Percentiles rank a stretch among this genome's conserved stretches.
Evolutionary conservation across 1,140 invertebrate genomes (phyloP).

Genomic region (Pygmarrhopalites habei): DNA sequence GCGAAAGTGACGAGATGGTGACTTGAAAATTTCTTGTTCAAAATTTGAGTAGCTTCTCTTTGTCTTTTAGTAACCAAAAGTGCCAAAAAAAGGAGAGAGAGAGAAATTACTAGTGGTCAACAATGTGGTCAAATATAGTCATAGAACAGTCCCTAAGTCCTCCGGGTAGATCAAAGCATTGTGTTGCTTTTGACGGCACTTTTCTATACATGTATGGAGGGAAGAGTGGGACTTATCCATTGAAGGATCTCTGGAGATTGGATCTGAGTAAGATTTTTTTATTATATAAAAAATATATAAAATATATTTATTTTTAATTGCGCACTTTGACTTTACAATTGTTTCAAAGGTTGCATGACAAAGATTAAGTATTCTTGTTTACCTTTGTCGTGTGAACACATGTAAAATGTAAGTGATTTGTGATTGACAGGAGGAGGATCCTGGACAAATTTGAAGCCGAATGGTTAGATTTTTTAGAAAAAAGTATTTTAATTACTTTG

Average conservation of each 20-base stretch:
- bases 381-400: too few relatives aligned
- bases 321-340: too few relatives aligned
- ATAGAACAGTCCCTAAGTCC: background rate
- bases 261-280: slow-evolving; percentile 46
- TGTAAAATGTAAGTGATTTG: too few relatives aligned
- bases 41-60: too few relatives aligned
- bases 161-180: slow-evolving; percentile 23
- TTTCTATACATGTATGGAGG: slow-evolving; percentile 32
- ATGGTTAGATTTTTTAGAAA: too few relatives aligned
- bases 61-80: too few relatives aligned
- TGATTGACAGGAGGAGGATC: slow-evolving; percentile 44
- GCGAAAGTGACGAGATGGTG: too few relatives aligned
- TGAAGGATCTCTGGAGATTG: slow-evolving; percentile 50
- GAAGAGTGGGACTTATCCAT: slow-evolving; percentile 38
- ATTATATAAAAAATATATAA: background rate
- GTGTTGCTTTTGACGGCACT: slow-evolving; percentile 14
- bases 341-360: too few relatives aligned
- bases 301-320: background rate
- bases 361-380: too few relatives aligned
- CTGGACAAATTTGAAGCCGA: slow-evolving; percentile 45
- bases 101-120: background rate
- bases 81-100: too few relatives aligned
- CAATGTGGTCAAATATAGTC: slow-evolving; percentile 28
- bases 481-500: too few relatives aligned
- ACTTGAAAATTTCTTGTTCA: too few relatives aligned